Percentiles rank a stretch among this genome's conserved stretches.
These are phyloP conservation scores for Dynastes maya DNA, from an alignment of 2,888 invertebrate genomes.

Conservation along the genomic window DNA sequence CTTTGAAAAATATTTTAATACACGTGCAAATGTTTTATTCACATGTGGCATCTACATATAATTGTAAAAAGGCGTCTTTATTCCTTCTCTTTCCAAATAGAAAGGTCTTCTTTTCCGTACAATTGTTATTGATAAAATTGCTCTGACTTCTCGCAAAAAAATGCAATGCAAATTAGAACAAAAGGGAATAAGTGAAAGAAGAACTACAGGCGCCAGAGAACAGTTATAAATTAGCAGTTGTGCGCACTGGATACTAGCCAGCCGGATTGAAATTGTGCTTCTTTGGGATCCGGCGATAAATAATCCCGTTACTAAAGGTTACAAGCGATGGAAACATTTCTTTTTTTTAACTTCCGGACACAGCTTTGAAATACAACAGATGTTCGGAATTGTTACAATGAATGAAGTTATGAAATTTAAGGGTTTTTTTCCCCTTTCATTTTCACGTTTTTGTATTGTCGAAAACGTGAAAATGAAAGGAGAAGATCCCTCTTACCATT, in stretches of 20 bases:
- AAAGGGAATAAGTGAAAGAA: slow-evolving; percentile 14
- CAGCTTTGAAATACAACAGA: slow-evolving; percentile 4
- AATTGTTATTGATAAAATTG: too few species aligned
- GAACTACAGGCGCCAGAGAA: slow-evolving; percentile 51
- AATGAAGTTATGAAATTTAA: background rate
- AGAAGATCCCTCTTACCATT: too few species aligned
- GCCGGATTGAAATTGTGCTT: slow-evolving; percentile 54
- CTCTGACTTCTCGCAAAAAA: background rate
- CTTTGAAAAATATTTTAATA: too few species aligned
- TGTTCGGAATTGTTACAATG: background rate
- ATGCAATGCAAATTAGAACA: slow-evolving; percentile 10
- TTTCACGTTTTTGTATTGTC: too few species aligned
- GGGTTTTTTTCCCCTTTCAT: too few species aligned
- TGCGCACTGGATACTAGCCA: slow-evolving; percentile 58
- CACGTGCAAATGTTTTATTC: too few species aligned
- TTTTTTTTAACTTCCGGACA: background rate
- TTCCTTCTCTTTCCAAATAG: too few species aligned
- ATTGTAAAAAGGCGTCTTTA: too few species aligned
- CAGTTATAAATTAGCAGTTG: slow-evolving; percentile 58
- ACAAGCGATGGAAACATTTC: background rate
- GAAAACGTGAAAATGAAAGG: too few species aligned
- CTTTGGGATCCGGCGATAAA: slow-evolving; percentile 24
- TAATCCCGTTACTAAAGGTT: slow-evolving; percentile 10
- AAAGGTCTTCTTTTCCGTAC: too few species aligned
- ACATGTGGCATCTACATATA: too few species aligned